Evolutionary conservation across 2,888 invertebrate genomes (phyloP), one percentile per base, ranked within the genome.

Genomic region (Disparrhopalites patrizii): DNA sequence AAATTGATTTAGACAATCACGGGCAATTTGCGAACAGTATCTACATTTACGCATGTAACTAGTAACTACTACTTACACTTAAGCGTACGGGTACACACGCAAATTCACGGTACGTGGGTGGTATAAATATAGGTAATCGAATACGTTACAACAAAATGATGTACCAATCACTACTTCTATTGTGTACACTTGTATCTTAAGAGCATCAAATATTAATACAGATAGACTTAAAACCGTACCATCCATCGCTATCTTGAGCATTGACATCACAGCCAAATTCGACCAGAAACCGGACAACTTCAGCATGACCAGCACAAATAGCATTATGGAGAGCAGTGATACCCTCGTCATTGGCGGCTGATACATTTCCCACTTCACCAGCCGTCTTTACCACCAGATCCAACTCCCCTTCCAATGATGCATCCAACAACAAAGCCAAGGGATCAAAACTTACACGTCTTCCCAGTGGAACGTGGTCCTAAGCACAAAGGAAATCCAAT

Each of bases 281-380:
- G 62, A 99, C 95, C 66, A 99, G 86, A 81, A 96, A 95, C 83
- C 92, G 91, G 76, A 99, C 98, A 77, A 99, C 97, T 78, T 98
- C 97, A 77, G 94, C 87, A 82, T 99, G 98, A 20, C 98, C 98
- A 1, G 99, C 99, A 80, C 99, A 99, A 78, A 99, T 98, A 76
- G 99, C 97, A 81, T 99, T 99, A 82, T 99, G 99, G 67, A 99
- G 85, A 43, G 99, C 99, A 1, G 99, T 99, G 78, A 99, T 99
- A 62, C 99, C 99, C 81, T 99, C 99, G 80, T 99, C 98, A 79
- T 98, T 99, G 67, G 97, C 93, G 63, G 93, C 93, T 80, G 96
- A 97, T 40, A 97, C 94, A 82, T 98, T 73, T 25, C 70, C 70
- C 18, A 74, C 74, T 52, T 74, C 73, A 78, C 89, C 87, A 67